phyloP scores from a whole-genome alignment of 2,888 invertebrate species.

The Mythimna ferrago region DNA sequence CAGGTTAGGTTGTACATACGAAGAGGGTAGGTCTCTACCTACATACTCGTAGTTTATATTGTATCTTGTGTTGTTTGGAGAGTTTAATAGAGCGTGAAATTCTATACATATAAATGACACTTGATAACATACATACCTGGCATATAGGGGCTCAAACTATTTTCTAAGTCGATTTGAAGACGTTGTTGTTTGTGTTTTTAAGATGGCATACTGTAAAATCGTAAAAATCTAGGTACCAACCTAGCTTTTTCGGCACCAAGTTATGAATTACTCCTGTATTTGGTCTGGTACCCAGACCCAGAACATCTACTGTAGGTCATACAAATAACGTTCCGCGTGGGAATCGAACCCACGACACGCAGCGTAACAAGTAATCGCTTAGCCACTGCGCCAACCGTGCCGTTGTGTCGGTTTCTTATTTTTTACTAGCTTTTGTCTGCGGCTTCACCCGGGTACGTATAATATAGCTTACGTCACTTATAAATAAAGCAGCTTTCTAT shows the following conservation, averaged over 20 bases:
- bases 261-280: no score
- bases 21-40: neutral
- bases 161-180: neutral
- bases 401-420: neutral
- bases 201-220: neutral
- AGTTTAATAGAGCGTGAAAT: slow-evolving; percentile 17
- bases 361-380: no score
- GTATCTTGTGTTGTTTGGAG: slow-evolving; percentile 1
- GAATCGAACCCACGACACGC: no score
- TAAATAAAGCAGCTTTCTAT: no score
- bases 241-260: no score
- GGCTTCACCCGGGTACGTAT: no score
- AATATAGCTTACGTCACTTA: no score
- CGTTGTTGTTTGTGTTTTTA: neutral
- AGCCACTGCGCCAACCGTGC: no score
- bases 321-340: no score
- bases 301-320: no score
- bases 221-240: neutral
- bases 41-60: neutral
- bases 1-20: neutral
- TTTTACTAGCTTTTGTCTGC: no score
- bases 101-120: neutral
- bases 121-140: neutral
- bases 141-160: neutral
- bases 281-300: no score